A percentile compares a stretch with the other conserved stretches of the same genome.
Evolutionary conservation across 2,113 vertebrate species (phyloP).

Genomic region (Petromus typicus): DNA sequence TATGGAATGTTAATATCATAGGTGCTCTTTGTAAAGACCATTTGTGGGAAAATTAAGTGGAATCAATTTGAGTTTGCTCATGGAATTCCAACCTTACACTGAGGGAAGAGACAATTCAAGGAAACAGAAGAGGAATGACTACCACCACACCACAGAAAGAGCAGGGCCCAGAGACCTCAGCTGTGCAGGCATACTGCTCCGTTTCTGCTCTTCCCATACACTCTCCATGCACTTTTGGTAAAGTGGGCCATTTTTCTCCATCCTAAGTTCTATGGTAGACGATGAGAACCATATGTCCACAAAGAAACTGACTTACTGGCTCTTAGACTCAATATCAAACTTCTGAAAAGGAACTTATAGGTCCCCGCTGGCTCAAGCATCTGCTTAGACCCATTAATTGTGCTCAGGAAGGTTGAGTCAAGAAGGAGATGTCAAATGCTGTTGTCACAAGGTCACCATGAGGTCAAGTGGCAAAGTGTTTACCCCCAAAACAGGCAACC

Average conservation of each 20-base stretch:
- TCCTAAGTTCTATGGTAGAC: neutral
- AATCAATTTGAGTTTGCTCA: neutral
- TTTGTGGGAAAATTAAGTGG: neutral
- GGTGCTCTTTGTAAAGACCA: neutral
- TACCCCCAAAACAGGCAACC: neutral
- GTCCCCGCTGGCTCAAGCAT: neutral
- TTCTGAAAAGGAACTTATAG: neutral
- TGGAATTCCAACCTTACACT: neutral
- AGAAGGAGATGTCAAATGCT: neutral
- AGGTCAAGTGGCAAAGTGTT: neutral
- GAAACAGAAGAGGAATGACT: neutral
- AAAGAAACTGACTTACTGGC: neutral
- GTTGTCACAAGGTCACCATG: neutral
- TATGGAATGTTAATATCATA: neutral
- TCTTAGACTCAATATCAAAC: neutral
- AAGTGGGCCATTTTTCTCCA: neutral
- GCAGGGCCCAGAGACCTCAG: neutral
- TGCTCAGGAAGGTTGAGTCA: neutral
- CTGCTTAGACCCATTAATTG: too few species aligned
- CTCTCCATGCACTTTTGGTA: neutral
- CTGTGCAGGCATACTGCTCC: neutral
- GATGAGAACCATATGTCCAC: neutral
- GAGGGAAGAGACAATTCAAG: neutral
- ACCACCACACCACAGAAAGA: neutral
- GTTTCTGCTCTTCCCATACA: neutral